Evolutionary conservation across 2,797 vertebrate genomes (phyloP).

Genomic region (Rhadinocentrus ornatus): DNA sequence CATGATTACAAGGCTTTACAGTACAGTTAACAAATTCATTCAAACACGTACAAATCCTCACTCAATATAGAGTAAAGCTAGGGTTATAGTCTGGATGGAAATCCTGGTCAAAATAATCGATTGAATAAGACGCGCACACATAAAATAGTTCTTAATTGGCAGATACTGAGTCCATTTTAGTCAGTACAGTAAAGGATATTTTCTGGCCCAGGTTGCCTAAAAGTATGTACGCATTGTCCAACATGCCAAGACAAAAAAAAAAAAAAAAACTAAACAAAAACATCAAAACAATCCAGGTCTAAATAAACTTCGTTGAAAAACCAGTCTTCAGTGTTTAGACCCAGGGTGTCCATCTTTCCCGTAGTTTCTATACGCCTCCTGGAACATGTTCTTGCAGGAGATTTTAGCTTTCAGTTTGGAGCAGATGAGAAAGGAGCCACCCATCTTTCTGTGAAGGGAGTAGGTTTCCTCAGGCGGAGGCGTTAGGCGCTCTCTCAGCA

Average conservation of each 20-base stretch:
- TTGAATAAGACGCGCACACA: constrained; percentile 21
- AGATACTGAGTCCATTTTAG: neutral
- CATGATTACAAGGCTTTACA: constrained; percentile 25
- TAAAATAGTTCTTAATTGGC: constrained; percentile 1
- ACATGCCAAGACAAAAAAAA: constrained; percentile 1
- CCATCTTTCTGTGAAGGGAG: constrained; percentile 98
- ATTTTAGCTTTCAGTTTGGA: constrained; percentile 92
- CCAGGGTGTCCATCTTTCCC: constrained; percentile 69
- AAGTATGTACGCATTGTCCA: constrained; percentile 11
- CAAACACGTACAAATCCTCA: constrained; percentile 26
- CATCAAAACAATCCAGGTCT: neutral
- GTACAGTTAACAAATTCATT: constrained; percentile 19
- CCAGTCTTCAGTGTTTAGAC: neutral
- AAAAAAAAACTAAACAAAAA: neutral
- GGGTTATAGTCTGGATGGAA: constrained; percentile 17
- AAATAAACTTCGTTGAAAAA: neutral
- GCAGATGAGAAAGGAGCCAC: constrained; percentile 97
- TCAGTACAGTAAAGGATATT: neutral
- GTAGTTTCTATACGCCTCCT: constrained; percentile 87
- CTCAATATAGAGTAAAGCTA: neutral
- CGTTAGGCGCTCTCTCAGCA: constrained; percentile 92
- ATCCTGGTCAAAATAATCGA: neutral
- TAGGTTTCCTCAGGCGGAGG: constrained; percentile 96
- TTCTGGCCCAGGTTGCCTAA: constrained; percentile 1
- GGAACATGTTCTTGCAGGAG: constrained; percentile 91